Base-by-base conservation (phyloP, 2,113 vertebrate genomes). In the Vanacampus margaritifer region DNA sequence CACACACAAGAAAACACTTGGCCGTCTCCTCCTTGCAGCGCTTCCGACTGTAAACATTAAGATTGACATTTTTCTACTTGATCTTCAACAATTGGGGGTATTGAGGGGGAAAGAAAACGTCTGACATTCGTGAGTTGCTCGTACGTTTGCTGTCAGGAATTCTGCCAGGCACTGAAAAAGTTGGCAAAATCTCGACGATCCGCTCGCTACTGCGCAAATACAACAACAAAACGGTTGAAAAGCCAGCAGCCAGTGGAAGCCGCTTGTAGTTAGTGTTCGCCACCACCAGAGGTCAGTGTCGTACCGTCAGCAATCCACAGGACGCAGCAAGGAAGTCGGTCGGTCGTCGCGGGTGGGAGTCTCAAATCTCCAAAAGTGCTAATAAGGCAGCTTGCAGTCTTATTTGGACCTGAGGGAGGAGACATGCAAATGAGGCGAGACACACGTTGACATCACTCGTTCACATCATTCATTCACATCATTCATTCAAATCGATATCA, bases 241-340 rank as follows among this genome's bases (percentile, higher is more conserved):
- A 62, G 37, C 11, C 59, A 11, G 2, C 21, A 23, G 48, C 35
- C 35, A 35, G 39, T 39, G 11, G 46, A 72, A 62, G 66, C 51
- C 67, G 65, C 76, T 74, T 80, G 78, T 63, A 76, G 84, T 82
- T 77, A 67, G 61, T 6, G 5, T 19, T 5, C 63, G 64, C 43
- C 16, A 21, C 87, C 89, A 86, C 84, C 71, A 3, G 78, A 79
- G 80, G 86, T 24, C 85, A 85, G 79, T 84, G 75, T 88, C 88
- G 84, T 60, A 54, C 48, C 74, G 86, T 62, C n/a, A 21, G 57
- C 32, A 21, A 45, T n/a, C 3, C 21, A 23, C 17, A 19, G 6
- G 50, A 66, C 58, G 67, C 71, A 66, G 36, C 2, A 39, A 13
- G 36, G 36, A 60, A 2, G 46, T 50, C 10, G 21, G 45, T n/a